Conservation (phyloP, 2,113 vertebrate species). For the Amphilophus citrinellus region DNA sequence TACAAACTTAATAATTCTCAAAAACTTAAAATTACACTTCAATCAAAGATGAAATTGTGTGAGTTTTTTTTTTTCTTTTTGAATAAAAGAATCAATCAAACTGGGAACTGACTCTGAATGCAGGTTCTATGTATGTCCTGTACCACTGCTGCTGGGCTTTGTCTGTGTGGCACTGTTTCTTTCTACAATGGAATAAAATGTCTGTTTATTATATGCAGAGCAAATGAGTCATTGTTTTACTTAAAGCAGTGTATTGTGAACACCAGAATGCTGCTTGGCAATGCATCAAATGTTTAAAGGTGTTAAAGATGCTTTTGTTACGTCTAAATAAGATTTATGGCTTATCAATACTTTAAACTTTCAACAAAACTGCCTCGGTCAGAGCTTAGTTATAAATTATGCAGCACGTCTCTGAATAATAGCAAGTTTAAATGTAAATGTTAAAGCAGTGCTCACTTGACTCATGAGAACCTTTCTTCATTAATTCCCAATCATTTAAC, state of each 20-base stretch:
- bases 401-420: conserved; percentile 3
- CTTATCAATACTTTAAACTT: conserved; percentile 35
- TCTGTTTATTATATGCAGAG: conserved; percentile 31
- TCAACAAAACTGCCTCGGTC: not conserved
- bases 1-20: not conserved
- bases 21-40: not conserved
- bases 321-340: conserved; percentile 26
- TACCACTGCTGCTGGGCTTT: not conserved
- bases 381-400: conserved; percentile 7
- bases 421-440: not conserved
- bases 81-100: not conserved
- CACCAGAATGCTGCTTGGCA: conserved; percentile 11
- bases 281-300: conserved; percentile 41
- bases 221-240: conserved; percentile 45
- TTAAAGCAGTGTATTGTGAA: conserved; percentile 10
- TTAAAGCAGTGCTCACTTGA: conserved; percentile 9
- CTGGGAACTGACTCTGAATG: not conserved
- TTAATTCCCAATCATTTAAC: conserved; percentile 19
- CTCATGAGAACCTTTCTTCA: conserved; percentile 1
- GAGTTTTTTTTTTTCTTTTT: not conserved
- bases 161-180: not conserved
- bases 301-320: conserved; percentile 24
- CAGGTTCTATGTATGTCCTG: not conserved
- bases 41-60: not conserved
- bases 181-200: conserved; percentile 32